Evolutionary conservation across 2,113 vertebrate species (phyloP).

Genomic region (Elgaria multicarinata): DNA sequence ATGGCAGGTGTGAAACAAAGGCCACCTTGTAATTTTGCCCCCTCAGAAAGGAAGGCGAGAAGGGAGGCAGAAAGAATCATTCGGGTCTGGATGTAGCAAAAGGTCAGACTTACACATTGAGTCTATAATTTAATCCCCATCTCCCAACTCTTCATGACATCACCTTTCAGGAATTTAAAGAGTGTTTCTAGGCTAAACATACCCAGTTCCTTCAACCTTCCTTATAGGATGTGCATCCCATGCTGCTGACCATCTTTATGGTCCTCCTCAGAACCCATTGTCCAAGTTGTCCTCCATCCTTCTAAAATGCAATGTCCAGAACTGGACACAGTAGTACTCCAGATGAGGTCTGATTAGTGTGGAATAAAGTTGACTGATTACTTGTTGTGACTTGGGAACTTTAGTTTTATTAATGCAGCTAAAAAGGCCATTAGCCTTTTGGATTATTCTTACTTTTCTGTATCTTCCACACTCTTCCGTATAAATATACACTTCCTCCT

Average conservation of each 20-base stretch:
- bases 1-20: too few relatives aligned
- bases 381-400: background rate
- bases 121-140: too few relatives aligned
- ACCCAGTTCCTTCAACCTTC: background rate
- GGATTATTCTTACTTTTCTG: background rate
- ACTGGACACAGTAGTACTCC: background rate
- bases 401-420: background rate
- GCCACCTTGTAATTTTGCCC: too few relatives aligned
- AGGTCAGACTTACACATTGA: too few relatives aligned
- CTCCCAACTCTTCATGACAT: background rate
- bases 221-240: background rate
- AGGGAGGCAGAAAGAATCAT: too few relatives aligned
- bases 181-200: background rate
- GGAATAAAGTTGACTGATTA: background rate
- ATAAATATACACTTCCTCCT: background rate
- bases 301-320: background rate
- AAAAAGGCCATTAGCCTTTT: background rate
- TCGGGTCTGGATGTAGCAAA: too few relatives aligned
- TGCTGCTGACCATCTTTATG: too few relatives aligned
- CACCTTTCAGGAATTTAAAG: background rate
- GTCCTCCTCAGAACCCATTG: background rate
- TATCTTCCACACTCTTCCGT: background rate
- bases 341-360: too few relatives aligned
- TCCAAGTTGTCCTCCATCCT: background rate
- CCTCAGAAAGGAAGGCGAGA: too few relatives aligned